Conservation (phyloP, 2,797 vertebrate genomes). For the Psittacula echo region DNA sequence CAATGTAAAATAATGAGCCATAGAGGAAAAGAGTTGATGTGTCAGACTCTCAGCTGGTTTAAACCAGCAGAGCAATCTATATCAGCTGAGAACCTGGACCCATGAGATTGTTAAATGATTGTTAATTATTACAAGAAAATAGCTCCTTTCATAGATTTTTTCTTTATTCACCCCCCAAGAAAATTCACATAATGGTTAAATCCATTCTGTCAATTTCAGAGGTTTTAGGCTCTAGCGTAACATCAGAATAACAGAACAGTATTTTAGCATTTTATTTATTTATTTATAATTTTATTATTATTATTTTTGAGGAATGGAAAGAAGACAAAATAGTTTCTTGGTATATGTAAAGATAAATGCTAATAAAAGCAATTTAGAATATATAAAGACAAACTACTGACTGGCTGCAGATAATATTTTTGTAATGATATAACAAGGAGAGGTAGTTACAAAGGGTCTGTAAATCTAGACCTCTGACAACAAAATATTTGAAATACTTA, state of each 20-base stretch:
- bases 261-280: slow-evolving; percentile 16
- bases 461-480: background rate
- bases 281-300: background rate
- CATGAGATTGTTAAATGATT: slow-evolving; percentile 59
- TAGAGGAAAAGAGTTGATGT: slow-evolving; percentile 21
- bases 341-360: slow-evolving; percentile 5
- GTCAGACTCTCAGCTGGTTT: slow-evolving; percentile 54
- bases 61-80: slow-evolving; percentile 43
- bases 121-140: slow-evolving; percentile 68
- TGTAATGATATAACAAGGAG: background rate
- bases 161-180: slow-evolving; percentile 34
- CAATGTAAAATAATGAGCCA: slow-evolving; percentile 28
- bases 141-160: slow-evolving; percentile 43
- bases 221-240: slow-evolving; percentile 1
- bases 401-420: background rate
- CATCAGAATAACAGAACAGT: background rate
- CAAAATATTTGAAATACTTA: background rate
- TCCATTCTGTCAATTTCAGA: slow-evolving; percentile 17
- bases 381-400: background rate
- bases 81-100: slow-evolving; percentile 40
- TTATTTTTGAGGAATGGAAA: background rate
- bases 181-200: slow-evolving; percentile 51
- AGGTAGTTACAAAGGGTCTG: background rate
- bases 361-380: slow-evolving; percentile 17
- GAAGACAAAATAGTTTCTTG: slow-evolving; percentile 2